Conservation (phyloP, 1,140 invertebrate genomes). For the Solenopsis invicta region DNA sequence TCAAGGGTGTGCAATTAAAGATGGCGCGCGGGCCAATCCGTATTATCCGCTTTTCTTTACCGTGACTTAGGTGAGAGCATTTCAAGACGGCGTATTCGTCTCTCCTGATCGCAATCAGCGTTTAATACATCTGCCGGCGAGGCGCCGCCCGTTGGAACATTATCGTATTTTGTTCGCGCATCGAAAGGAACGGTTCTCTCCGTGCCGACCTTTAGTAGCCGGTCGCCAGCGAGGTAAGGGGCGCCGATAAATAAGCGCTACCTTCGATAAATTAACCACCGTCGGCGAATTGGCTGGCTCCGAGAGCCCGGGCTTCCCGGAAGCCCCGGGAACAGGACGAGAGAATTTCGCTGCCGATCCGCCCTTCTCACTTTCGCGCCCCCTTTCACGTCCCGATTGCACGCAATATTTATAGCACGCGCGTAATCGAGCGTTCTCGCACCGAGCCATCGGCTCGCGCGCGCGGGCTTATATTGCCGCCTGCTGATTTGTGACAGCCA, state of each 20-base stretch:
- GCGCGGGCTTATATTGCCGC: constrained; percentile 70
- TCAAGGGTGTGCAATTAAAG: constrained; percentile 6
- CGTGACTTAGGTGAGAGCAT: background rate
- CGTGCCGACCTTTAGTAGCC: constrained; percentile 60
- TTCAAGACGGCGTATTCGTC: constrained; percentile 26
- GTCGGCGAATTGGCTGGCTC: constrained; percentile 72
- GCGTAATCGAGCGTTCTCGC: constrained; percentile 76
- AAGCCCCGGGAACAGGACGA: constrained; percentile 38
- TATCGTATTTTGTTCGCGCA: constrained; percentile 61
- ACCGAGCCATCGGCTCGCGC: constrained; percentile 51
- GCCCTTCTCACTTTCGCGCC: constrained; percentile 73
- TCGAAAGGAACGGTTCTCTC: constrained; percentile 58
- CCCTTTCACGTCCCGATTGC: constrained; percentile 70
- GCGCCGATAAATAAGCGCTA: constrained; percentile 72
- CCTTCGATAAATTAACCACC: constrained; percentile 73
- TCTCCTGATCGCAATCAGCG: constrained; percentile 59
- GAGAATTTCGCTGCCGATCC: constrained; percentile 64
- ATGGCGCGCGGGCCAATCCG: background rate
- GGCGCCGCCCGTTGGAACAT: constrained; percentile 47
- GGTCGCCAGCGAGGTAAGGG: constrained; percentile 33
- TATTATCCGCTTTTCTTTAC: background rate
- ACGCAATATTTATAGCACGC: constrained; percentile 77
- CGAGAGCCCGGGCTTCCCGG: background rate
- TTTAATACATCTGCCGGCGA: constrained; percentile 55
- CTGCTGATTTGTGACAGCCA: constrained; percentile 74